These are phyloP conservation scores for Coracopsis vasa DNA, from an alignment of 2,113 vertebrate genomes.

Conservation along the genomic window DNA sequence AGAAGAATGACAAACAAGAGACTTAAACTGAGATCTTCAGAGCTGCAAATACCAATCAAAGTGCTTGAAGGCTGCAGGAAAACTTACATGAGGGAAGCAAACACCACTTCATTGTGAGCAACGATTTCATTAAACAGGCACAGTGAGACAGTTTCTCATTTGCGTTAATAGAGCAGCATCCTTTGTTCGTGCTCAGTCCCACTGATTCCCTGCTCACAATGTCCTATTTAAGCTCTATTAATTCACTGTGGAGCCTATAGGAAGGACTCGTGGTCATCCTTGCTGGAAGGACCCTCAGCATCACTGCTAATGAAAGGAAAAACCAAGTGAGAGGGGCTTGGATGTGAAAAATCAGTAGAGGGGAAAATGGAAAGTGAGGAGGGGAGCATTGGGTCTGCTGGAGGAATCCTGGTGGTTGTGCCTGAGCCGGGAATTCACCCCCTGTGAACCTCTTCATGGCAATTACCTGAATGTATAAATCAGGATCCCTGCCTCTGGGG, in stretches of 20 bases:
- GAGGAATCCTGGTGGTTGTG: neutral
- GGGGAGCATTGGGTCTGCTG: neutral
- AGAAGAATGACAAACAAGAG: neutral
- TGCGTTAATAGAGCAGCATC: neutral
- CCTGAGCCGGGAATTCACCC: neutral
- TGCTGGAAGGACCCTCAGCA: neutral
- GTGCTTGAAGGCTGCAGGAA: neutral
- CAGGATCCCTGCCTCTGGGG: neutral
- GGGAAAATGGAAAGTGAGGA: neutral
- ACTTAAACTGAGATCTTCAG: neutral
- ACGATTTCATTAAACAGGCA: neutral
- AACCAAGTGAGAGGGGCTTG: neutral
- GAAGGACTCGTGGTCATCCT: neutral
- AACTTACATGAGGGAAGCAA: neutral
- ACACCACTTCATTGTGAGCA: neutral
- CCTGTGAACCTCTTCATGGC: neutral
- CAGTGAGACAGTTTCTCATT: conserved; percentile 10
- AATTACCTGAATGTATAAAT: neutral
- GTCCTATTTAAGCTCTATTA: neutral
- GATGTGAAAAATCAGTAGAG: neutral
- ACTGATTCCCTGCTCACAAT: neutral
- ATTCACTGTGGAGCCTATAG: neutral
- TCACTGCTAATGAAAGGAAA: neutral
- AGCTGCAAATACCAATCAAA: neutral
- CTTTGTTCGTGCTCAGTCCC: conserved; percentile 11